Base-by-base conservation (phyloP, 1,140 invertebrate species). In the Heliconius hermathena region DNA sequence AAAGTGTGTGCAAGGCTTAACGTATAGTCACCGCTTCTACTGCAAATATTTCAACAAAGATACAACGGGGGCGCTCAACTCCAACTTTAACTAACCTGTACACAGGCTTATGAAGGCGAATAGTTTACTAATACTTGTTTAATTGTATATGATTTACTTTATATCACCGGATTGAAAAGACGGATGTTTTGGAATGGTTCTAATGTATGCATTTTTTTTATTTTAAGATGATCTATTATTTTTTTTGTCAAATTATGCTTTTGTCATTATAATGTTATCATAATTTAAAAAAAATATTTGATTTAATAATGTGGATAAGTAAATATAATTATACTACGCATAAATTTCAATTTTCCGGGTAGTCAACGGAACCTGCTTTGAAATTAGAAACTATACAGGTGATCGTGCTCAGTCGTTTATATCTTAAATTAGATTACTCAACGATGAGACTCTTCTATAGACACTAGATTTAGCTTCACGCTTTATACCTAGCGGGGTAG, bases 31-130 rank as follows among this genome's bases (percentile, higher is more conserved):
- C 86, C 88, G 90, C 90, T 91, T 90, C 90, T 88, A 93, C 87
- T 81, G 91, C 91, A 93, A 93, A 93, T 93, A 91, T 93, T 93
- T 92, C 89, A 91, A 91, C 90, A 92, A 89, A 91, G 91, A 93
- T 91, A 93, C 90, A 46, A 0, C 41, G 91, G 88, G 90, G 90
- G 88, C 90, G 87, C 90, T 92, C 89, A 93, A 91, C 91, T 91
- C 89, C 81, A 87, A 89, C 88, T 90, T 86, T 85, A 88, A 90
- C 88, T 91, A 89, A 85, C 86, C 82, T 85, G 84, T 91, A 89
- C 85, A 89, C 80, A 92, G 82, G 85, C 85, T 88, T 90, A 88
- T 88, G 84, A 89, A 83, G 88, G 85, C 85, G 86, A 88, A 87
- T 88, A 87, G 74, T 84, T 80, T 83, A 81, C 83, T 89, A 87